phyloP scores from a whole-genome alignment of 35 echinoderm and acorn worm species.

The Lytechinus pictus region DNA sequence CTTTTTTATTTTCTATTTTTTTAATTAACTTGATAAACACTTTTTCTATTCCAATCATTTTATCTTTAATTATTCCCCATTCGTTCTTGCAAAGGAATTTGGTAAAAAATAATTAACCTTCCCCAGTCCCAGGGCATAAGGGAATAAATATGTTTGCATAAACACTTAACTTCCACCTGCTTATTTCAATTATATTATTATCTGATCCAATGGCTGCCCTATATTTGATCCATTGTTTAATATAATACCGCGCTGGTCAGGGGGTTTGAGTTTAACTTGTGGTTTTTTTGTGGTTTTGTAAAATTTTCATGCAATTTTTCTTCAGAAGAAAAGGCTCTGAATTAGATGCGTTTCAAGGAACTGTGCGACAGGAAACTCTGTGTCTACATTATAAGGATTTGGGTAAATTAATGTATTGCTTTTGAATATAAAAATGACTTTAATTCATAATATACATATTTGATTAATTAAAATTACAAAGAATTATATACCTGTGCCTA shows the following conservation, averaged over 20 bases:
- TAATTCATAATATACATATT: too few species aligned
- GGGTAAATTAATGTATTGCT: background rate
- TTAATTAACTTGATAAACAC: background rate
- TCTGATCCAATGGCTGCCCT: background rate
- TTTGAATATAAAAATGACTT: too few species aligned
- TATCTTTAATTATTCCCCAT: background rate
- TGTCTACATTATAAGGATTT: background rate
- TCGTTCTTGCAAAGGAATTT: background rate
- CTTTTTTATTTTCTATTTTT: too few species aligned
- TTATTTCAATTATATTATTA: background rate
- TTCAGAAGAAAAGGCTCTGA: background rate
- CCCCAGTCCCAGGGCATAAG: background rate
- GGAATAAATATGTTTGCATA: background rate
- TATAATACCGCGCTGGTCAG: background rate
- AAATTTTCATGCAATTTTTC: background rate
- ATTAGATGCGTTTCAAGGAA: background rate
- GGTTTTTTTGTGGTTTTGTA: background rate
- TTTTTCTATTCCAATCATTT: background rate
- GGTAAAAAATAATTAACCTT: background rate
- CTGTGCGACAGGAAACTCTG: background rate
- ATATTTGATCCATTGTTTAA: constrained; percentile 1
- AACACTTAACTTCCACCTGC: background rate
- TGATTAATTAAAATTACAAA: too few species aligned
- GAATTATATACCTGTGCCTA: too few species aligned
- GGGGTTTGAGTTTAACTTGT: background rate